phyloP scores from a whole-genome alignment of 2,113 vertebrate genomes.

The Panthera tigris region DNA sequence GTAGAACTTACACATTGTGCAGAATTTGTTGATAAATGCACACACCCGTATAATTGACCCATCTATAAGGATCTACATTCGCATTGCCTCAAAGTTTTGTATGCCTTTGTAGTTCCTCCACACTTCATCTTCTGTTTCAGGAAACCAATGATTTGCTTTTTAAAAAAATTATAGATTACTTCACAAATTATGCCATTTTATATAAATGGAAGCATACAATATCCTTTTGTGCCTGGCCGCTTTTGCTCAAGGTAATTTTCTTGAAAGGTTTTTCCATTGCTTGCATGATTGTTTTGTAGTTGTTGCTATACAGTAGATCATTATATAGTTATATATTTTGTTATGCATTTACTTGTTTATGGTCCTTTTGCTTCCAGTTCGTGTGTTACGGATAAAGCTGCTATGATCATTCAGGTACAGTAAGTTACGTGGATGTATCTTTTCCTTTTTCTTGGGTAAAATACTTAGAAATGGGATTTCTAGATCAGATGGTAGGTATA shows the following conservation, averaged over 20 bases:
- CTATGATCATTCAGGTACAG: not conserved
- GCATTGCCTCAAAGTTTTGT: not conserved
- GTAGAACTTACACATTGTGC: not conserved
- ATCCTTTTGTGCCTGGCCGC: not conserved
- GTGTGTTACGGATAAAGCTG: not conserved
- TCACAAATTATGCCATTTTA: not conserved
- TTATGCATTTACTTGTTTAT: not conserved
- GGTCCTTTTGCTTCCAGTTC: not conserved
- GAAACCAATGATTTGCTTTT: not conserved
- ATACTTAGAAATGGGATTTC: not conserved
- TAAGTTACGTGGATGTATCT: not conserved
- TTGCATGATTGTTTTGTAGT: not conserved
- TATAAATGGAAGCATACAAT: not conserved
- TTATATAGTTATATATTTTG: not conserved
- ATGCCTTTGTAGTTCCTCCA: not conserved
- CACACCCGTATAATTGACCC: rapidly evolving
- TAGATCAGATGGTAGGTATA: not conserved
- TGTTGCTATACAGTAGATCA: not conserved
- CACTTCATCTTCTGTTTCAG: not conserved
- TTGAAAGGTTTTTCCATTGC: not conserved
- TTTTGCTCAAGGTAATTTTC: not conserved
- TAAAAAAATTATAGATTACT: not conserved
- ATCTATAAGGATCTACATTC: not conserved
- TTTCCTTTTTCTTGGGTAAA: not conserved
- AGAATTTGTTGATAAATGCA: not conserved